Conservation (phyloP, 2,888 invertebrate species). For the Hanleya hanleyi region DNA sequence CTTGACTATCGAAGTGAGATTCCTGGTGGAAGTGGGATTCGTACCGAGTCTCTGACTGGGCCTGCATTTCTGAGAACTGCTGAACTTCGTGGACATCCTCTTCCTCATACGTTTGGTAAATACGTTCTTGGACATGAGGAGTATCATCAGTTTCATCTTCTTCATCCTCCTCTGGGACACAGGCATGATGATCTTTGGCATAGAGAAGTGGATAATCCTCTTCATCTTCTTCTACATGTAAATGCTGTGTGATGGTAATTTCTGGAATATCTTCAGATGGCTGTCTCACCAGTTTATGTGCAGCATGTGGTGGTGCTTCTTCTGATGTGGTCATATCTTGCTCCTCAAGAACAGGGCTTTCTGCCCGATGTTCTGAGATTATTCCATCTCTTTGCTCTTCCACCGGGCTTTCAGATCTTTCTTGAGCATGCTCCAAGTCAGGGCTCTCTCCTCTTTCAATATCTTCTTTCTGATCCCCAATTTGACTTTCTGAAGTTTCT, state of each 20-base stretch:
- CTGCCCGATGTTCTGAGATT: too few relatives aligned
- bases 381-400: too few relatives aligned
- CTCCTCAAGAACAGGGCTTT: background rate
- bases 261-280: conserved; percentile 76
- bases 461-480: too few relatives aligned
- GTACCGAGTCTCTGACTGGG: too few relatives aligned
- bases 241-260: conserved; percentile 79
- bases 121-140: background rate
- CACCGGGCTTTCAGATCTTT: conserved; percentile 16
- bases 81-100: too few relatives aligned
- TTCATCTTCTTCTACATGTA: conserved; percentile 68
- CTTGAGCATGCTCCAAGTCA: conserved; percentile 31
- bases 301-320: conserved; percentile 13
- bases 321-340: conserved; percentile 50
- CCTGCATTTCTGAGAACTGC: too few relatives aligned
- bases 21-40: too few relatives aligned
- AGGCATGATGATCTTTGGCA: conserved; percentile 36
- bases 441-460: conserved; percentile 35
- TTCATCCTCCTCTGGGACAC: conserved; percentile 71
- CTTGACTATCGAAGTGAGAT: too few relatives aligned
- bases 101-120: background rate
- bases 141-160: conserved; percentile 52
- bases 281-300: conserved; percentile 23
- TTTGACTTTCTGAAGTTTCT: too few relatives aligned
- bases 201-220: conserved; percentile 43